Evolutionary conservation across 2,797 vertebrate species (phyloP), one percentile per base, ranked within the genome.

Genomic region (Dermochelys coriacea): DNA sequence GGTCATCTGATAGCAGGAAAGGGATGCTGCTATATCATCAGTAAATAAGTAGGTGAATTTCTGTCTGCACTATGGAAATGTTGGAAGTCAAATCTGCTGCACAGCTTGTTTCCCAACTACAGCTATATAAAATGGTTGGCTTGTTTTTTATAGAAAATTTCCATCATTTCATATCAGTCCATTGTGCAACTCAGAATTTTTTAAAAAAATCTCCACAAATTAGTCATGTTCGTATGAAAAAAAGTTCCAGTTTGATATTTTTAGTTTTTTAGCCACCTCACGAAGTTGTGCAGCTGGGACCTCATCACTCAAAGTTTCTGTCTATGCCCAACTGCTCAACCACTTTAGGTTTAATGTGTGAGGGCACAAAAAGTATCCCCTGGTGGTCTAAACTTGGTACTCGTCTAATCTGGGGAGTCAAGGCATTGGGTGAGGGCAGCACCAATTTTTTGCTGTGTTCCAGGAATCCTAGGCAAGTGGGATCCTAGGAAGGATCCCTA

Each of bases 101-200:
- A 97, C 96, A 97, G 97, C 95, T 97, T 97, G 96, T 97, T 97
- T 96, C 96, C 95, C 95, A 97, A 97, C 97, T 96, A 97, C 93
- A 95, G 93, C 95, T 95, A 95, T 95, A 94, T 97, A 97, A 97
- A 97, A 96, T 95, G 93, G 94, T 95, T 97, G 96, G 93, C 95
- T 95, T 97, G 96, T 96, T 97, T 95, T 41, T 41, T 41, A 41
- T 94, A 96, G 96, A 96, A 96, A 96, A 97, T 96, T 96, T 97
- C 95, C 87, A 95, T 87, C 86, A 27, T 94, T 96, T 97, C 95
- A 87, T 95, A 96, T 84, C 94, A 95, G 87, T 91, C 91, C 94
- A 88, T 91, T 94, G 84, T 95, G 96, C 94, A 96, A 94, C 89
- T 74, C 82, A 25, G 95, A 12, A 85, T 91, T 96, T 95, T 94